Base-by-base conservation (phyloP, 2,888 invertebrate species). In the Calameuta pallipes region DNA sequence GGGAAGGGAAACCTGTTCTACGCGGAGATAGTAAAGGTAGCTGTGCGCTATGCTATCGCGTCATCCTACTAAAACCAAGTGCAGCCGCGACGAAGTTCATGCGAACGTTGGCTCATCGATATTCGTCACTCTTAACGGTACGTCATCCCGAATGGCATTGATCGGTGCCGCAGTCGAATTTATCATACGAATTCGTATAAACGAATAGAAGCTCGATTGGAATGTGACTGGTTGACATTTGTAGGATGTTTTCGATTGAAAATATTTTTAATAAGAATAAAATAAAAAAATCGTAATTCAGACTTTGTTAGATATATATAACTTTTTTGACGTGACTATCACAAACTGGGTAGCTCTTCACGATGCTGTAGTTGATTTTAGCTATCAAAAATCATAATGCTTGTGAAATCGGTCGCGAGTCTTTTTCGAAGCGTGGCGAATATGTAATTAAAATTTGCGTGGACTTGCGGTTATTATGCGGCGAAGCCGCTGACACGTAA, bases 391-490 rank as follows among this genome's bases (percentile, higher is more conserved):
- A 56, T 23, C 41, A 23, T 56, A 56, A 56, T 56, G 41, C 41
- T 15, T 23, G 41, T 56, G 41, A 33, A 71, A 33, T 31, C 71
- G 71, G 30, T 15, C 31, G 71, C 71, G 71, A 30, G 33, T 31
- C 31, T 71, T 33, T 33, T 33, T 33, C 15, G 33, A 35, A 74
- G n/a, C 77, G 76, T 71, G 70, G 78, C 78, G 82, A 84, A 84
- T 82, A 82, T 82, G 85, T 86, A 88, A 87, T 88, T 88, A 88
- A 88, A 87, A 88, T 87, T 84, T 81, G 80, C 82, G 81, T 82
- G 81, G 81, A 83, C 83, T 84, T 82, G 85, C 84, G 84, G 85
- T 87, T 87, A 88, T 87, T 87, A 86, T 87, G 85, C 85, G 84
- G 85, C 80, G 81, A 80, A 83, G 82, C 81, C 84, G 84, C 84